Base-by-base conservation (phyloP, 2,797 vertebrate species). In the Manis crassicaudata region DNA sequence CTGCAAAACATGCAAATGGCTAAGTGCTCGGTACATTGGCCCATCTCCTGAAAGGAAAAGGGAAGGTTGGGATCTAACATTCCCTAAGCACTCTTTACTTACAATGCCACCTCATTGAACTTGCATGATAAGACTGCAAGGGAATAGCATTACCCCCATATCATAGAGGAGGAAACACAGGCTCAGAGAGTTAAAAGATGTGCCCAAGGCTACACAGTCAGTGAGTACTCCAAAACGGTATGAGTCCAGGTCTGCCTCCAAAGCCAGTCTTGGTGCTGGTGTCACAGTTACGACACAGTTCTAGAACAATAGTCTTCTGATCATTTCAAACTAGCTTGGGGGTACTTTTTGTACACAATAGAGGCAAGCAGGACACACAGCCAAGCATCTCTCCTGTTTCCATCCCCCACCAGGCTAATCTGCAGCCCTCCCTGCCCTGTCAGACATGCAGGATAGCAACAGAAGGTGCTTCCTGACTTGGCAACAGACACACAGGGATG, bases 171-270 rank as follows among this genome's bases (percentile, higher is more conserved):
- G n/a, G 11, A 56, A 80, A 92, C 35, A 75, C 27, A 72, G 14
- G 40, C 70, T 83, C 79, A 86, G 77, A 93, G 50, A 92, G 29
- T 81, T 25, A 83, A 88, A 68, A 90, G 58, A 90, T 40, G 50
- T 81, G 35, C 10, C 29, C 17, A 93, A 92, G 80, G n/a, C 8
- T 29, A 54, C 65, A 84, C 0, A 67, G 76, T 37, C 29, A 35
- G 6, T 46, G 77, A 90, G 56, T 54, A 16, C 29, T 80, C 4
- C 2, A 40, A 91, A 7, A 84, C 23, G 43, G 84, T 58, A 3
- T 16, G 23, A 40, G 65, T 72, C 20, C 83, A 52, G 13, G 9
- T 82, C 11, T n/a, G 58, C 50, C 23, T 72, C 43, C 2, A 50
- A 94, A 70, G 83, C 27, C 60, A 60, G 20, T 70, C 27, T 90